Evolutionary conservation across 2,113 vertebrate genomes (phyloP), one percentile per base, ranked within the genome.

Genomic region (Melospiza georgiana): DNA sequence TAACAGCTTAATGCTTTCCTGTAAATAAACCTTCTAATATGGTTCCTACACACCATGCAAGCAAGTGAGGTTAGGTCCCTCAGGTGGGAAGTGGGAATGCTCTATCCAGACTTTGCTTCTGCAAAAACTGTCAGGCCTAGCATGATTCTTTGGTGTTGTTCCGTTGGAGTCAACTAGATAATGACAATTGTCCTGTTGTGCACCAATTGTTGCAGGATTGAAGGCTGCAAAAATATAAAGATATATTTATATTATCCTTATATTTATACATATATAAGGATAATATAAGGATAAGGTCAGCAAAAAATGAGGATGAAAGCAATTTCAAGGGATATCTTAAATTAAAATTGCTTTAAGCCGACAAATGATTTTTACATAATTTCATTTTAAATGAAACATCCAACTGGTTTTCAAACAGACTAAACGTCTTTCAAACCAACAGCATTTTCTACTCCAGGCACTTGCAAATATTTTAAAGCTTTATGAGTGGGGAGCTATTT

Each of bases 401-500:
- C 25, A 57, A 24, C 39, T 75, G 11, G 7, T 75, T 96, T 91
- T 87, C 58, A 69, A 79, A 84, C 8, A 76, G 41, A 54, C 37
- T 41, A 10, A 35, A 58, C 9, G 57, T 82, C 71, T 89, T 71
- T 89, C 46, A 87, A 75, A 82, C 10, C 31, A 91, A 44, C 41
- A 83, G 28, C 33, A 58, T 79, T 94, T 91, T 31, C n/a, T 84
- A 46, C 62, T 91, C 44, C 54, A 84, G 54, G 28, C 27, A 61
- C 28, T 94, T 82, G 61, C 66, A 93, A 87, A 69, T 58, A 73
- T 91, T 76, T 78, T 51, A 49, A 93, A 49, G 44, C 82, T 96
- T 94, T 81, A 82, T 82, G 66, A 76, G 11, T 46, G 37, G 72
- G n/a, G 52, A 81, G 61, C 82, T 86, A 74, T 84, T 96, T 94